Conservation (phyloP, 2,113 vertebrate genomes). For the Percopsis transmontana region DNA sequence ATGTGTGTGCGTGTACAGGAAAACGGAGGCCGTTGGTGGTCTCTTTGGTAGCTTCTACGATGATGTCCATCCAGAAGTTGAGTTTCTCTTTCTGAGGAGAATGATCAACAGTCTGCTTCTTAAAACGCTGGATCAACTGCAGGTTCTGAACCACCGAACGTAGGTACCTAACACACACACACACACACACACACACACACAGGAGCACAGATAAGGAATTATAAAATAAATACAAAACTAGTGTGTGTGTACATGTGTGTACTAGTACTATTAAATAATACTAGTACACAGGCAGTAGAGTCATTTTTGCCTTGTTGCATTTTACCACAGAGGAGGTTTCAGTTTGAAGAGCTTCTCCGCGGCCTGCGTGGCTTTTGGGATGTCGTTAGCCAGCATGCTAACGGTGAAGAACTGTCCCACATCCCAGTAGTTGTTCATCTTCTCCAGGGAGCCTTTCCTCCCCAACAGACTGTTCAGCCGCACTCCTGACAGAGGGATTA, state of each 20-base stretch:
- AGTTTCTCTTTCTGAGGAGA: conserved; percentile 87
- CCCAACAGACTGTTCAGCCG: conserved; percentile 90
- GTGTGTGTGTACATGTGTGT: background rate
- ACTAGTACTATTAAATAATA: background rate
- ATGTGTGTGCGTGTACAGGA: conserved; percentile 79
- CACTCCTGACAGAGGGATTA: conserved; percentile 77
- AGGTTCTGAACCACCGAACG: conserved; percentile 93
- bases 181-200: background rate
- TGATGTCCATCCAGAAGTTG: conserved; percentile 97
- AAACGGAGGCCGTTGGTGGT: conserved; percentile 88
- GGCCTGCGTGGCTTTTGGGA: conserved; percentile 90
- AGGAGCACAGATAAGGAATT: background rate
- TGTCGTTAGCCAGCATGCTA: conserved; percentile 89
- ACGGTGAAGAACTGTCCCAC: conserved; percentile 93
- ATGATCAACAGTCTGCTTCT: conserved; percentile 84
- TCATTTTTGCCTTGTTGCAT: background rate
- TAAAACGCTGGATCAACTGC: conserved; percentile 90
- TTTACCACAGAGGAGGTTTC: conserved; percentile 92
- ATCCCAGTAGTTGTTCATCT: conserved; percentile 97
- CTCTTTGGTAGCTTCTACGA: conserved; percentile 89
- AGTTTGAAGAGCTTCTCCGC: conserved; percentile 94
- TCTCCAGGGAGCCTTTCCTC: conserved; percentile 93
- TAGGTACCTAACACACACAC: conserved; percentile 83
- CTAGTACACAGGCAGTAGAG: background rate
- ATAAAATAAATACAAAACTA: background rate